Evolutionary conservation across 2,888 invertebrate species (phyloP), one percentile per base, ranked within the genome.

Genomic region (Zelleria hepariella): DNA sequence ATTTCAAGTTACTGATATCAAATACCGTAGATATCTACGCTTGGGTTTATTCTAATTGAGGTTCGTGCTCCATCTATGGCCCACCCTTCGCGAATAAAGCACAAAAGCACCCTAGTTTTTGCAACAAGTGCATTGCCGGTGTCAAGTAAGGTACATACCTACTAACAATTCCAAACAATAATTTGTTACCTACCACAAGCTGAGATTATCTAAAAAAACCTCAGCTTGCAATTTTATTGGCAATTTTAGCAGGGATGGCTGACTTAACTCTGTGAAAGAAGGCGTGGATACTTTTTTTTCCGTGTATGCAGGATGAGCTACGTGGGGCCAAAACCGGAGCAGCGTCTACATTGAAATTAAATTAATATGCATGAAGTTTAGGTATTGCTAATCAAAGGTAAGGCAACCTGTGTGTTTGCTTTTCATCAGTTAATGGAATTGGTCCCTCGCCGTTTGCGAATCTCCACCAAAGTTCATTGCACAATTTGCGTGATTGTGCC

Each of bases 401-500:
- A 20, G 61, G 63, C 61, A 58, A 58, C 62, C 61, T 60, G 61
- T 53, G 57, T 78, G 75, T 80, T 80, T 75, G 75, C 72, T 64
- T 75, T 80, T 75, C 74, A 78, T 79, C 69, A 72, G 74, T 72
- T 75, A 77, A 80, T 79, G 71, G 78, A 74, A 63, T 68, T 63
- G 66, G 62, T 64, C 64, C 64, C 66, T 60, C 64, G 62, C 25
- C 73, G 69, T 74, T 72, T 71, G 72, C 71, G 63, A 63, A 68
- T 70, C 68, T 67, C 70, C 67, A 71, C 68, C 67, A 66, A 63
- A 63, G 66, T 63, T 57, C 48, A 57, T 24, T 25, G 57, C 68
- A 68, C 68, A 71, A 74, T 76, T 71, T 71, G 60, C 63, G 64
- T 72, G 69, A 54, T 54, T 54, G 54, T 54, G n/a, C 24, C 54